Evolutionary conservation across 2,113 vertebrate genomes (phyloP).

Genomic region (Picathartes gymnocephalus): DNA sequence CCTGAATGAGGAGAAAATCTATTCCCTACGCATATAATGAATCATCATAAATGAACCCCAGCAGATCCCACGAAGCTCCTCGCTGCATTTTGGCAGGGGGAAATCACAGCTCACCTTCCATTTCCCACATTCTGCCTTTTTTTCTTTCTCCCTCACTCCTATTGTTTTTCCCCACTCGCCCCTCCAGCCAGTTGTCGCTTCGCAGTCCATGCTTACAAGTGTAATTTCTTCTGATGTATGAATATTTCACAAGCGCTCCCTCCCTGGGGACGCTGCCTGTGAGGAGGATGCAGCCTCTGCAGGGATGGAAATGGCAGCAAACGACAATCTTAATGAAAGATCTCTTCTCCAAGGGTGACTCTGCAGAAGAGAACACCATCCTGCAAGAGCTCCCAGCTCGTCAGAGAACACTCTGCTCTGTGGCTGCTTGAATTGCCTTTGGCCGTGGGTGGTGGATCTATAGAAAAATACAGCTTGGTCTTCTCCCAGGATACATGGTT

Average conservation of each 20-base stretch:
- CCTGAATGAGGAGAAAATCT: not conserved
- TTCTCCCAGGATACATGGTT: not conserved
- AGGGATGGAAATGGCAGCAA: not conserved
- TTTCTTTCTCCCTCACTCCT: not conserved
- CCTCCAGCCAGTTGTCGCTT: not conserved
- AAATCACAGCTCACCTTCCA: not conserved
- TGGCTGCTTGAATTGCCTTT: not conserved
- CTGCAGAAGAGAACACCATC: not conserved
- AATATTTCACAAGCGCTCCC: not conserved
- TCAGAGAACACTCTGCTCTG: not conserved
- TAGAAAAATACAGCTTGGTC: not conserved
- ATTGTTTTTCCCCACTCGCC: not conserved
- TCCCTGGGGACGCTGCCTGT: not conserved
- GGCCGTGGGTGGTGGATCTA: not conserved
- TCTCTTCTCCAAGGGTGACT: not conserved
- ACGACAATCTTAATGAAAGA: constrained; percentile 25
- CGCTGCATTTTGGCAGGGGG: rapidly evolving
- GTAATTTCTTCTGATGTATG: constrained; percentile 32
- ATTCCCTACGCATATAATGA: not conserved
- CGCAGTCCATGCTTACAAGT: not conserved
- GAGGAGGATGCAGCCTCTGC: not conserved
- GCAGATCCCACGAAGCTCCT: not conserved
- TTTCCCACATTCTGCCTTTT: not conserved
- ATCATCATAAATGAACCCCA: not conserved
- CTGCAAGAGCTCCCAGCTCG: not conserved